Evolutionary conservation across 2,797 vertebrate genomes (phyloP).

Genomic region (Notolepis coatsorum): DNA sequence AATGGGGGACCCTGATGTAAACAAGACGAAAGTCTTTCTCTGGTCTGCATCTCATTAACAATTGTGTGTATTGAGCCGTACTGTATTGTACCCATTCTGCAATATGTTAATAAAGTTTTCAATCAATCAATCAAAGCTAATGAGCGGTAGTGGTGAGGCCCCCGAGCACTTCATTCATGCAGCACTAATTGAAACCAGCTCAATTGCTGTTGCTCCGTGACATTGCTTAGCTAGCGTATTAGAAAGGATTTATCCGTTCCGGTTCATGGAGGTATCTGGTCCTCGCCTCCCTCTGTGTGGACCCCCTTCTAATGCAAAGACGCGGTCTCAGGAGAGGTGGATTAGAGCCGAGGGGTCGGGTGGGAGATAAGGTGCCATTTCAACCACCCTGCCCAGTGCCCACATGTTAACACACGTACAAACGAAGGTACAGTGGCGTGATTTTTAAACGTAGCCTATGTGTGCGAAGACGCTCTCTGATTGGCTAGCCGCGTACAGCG

Average conservation of each 20-base stretch:
- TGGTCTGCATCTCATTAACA: too few species aligned
- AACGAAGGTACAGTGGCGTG: too few species aligned
- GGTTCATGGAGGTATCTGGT: conserved; percentile 11
- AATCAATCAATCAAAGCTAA: too few species aligned
- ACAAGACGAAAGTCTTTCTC: too few species aligned
- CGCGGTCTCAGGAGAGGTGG: conserved; percentile 18
- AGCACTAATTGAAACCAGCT: conserved; percentile 41
- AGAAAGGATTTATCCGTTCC: conserved; percentile 32
- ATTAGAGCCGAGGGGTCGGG: conserved; percentile 7
- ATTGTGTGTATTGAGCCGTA: too few species aligned
- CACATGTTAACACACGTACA: conserved; percentile 1
- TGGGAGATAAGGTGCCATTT: conserved; percentile 15
- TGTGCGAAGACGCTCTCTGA: too few species aligned
- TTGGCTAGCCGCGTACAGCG: too few species aligned
- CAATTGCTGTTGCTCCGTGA: conserved; percentile 45
- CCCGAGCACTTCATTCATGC: conserved; percentile 55
- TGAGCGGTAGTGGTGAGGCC: too few species aligned
- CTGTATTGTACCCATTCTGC: too few species aligned
- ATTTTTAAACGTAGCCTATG: too few species aligned
- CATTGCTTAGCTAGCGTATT: conserved; percentile 35
- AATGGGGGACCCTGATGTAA: too few species aligned
- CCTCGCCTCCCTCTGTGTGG: background rate
- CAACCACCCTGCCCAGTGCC: conserved; percentile 12
- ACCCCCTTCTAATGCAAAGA: conserved; percentile 1
- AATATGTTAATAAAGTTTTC: too few species aligned